Conservation (phyloP, 2,113 vertebrate genomes). For the Promerops cafer region DNA sequence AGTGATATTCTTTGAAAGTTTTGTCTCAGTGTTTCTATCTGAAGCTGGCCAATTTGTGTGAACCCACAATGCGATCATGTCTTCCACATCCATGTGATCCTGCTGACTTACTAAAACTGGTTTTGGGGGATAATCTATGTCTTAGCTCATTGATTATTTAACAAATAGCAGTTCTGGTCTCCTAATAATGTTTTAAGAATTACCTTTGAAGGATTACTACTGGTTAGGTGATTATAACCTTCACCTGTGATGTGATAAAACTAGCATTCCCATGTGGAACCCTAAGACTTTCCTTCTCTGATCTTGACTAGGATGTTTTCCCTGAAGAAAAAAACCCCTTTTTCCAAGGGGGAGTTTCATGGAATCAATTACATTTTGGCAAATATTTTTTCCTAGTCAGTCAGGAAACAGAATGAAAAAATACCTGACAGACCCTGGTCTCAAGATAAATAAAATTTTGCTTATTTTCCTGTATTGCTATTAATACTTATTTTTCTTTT, state of each 20-base stretch:
- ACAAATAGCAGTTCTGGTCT: neutral
- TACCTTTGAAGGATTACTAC: neutral
- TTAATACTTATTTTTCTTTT: neutral
- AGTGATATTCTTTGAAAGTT: neutral
- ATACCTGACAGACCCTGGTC: neutral
- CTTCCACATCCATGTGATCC: neutral
- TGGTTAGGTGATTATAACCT: neutral
- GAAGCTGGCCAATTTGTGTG: neutral
- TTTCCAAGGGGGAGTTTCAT: neutral
- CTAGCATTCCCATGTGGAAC: rapidly evolving
- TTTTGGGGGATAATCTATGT: neutral
- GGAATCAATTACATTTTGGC: neutral
- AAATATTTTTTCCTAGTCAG: neutral
- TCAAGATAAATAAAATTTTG: neutral
- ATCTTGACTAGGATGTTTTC: neutral
- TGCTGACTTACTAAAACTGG: neutral
- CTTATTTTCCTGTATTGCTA: neutral
- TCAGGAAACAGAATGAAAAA: neutral
- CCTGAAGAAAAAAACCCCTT: rapidly evolving
- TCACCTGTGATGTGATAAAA: neutral
- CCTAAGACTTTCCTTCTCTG: neutral
- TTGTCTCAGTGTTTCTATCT: neutral
- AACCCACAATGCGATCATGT: no score
- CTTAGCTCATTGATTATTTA: neutral
- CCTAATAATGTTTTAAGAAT: neutral